Evolutionary conservation across 2,797 vertebrate species (phyloP), one percentile per base, ranked within the genome.

Genomic region (Bucorvus abyssinicus): DNA sequence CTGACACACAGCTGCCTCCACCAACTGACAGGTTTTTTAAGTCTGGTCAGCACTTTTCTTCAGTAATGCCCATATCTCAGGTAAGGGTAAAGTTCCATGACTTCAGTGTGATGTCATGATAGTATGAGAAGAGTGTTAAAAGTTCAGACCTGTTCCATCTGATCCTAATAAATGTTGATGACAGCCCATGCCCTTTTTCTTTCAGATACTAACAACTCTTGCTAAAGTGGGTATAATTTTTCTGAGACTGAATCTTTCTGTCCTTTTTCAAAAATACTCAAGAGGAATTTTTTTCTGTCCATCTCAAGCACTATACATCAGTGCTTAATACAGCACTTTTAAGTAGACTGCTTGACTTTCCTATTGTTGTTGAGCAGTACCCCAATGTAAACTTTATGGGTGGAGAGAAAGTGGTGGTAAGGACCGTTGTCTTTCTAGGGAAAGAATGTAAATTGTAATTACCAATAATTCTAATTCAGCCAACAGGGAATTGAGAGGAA

Each of bases 91-190:
- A 78, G 70, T 78, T 49, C n/a, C 30, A 30, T 30, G 61, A 73
- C 45, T 76, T 53, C 29, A 67, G 60, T 52, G 75, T 93, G 95
- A 89, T 8, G 7, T 73, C 6, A 18, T 53, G 60, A 32, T 55
- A 73, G 30, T n/a, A 24, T 64, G 60, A 88, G 34, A 82, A 78
- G 63, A 65, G 18, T 84, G 36, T 63, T 90, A 70, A 55, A 93
- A 82, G 61, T 90, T 93, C 70, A 81, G n/a, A 32, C 19, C 59
- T 4, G 0, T 87, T 89, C 61, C 36, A 55, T 70, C 49, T 91
- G 47, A 92, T 91, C 53, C 71, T 76, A 77, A 89, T 80, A 95
- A 95, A 79, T 87, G 32, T 83, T 94, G 92, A 57, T 90, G 86
- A 70, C n/a, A 94, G 40, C 14, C 64, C 64, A 30, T 16, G 15